A percentile compares a stretch with the other conserved stretches of the same genome.
These are phyloP conservation scores for Lycorma delicatula DNA, from an alignment of 1,140 invertebrate species.

Conservation along the genomic window DNA sequence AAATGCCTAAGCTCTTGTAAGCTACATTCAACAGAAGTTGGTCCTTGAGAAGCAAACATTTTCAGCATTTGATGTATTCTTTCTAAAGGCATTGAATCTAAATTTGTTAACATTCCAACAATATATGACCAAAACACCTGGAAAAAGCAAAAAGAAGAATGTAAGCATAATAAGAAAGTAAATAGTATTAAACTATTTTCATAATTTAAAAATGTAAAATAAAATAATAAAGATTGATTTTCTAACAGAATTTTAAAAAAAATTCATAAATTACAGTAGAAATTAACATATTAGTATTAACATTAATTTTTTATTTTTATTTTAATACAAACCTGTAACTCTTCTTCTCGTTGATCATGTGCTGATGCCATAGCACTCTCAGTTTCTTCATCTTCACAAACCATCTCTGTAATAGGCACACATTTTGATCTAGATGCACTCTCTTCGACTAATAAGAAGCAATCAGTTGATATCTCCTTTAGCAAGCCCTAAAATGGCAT, in stretches of 20 bases:
- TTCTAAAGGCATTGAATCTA: conserved; percentile 86
- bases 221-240: too few species aligned
- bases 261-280: too few species aligned
- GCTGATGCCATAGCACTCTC: conserved; percentile 90
- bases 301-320: neutral
- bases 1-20: conserved; percentile 81
- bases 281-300: too few species aligned
- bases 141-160: conserved; percentile 24
- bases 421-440: conserved; percentile 40
- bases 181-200: neutral
- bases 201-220: too few species aligned
- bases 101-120: conserved; percentile 91
- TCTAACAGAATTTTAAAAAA: too few species aligned
- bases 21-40: conserved; percentile 77
- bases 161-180: neutral
- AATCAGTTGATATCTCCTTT: conserved; percentile 61
- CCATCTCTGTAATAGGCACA: conserved; percentile 45
- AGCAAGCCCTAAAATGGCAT: conserved; percentile 78
- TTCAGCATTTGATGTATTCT: conserved; percentile 94
- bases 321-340: conserved; percentile 59
- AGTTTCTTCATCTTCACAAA: conserved; percentile 81
- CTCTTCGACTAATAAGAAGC: conserved; percentile 72
- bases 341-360: conserved; percentile 85
- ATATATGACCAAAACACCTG: conserved; percentile 93
- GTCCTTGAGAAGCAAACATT: conserved; percentile 86